Evolutionary conservation across 2,797 vertebrate genomes (phyloP).

Genomic region (Tiaroga cobitis): DNA sequence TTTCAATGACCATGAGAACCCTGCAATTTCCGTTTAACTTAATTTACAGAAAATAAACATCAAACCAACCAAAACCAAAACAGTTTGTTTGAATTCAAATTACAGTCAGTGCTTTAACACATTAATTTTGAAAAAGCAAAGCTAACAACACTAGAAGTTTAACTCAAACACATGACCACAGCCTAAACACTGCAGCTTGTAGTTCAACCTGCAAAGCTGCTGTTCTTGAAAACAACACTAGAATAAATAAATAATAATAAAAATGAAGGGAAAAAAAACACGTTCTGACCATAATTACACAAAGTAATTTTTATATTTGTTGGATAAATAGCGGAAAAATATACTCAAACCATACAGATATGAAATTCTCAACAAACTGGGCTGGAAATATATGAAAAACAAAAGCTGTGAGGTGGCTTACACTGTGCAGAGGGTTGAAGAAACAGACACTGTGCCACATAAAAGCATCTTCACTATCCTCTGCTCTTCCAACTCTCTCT

Average conservation of each 20-base stretch:
- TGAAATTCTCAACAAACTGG: not conserved
- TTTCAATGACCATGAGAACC: not conserved
- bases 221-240: not conserved
- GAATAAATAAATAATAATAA: not conserved
- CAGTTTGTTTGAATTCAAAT: not conserved
- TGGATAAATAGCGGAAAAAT: not conserved
- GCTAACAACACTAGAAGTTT: not conserved
- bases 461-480: slow-evolving; percentile 52
- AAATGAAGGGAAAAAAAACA: no score
- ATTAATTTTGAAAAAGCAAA: not conserved
- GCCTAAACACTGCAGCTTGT: slow-evolving; percentile 4
- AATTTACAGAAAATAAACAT: slow-evolving; percentile 3
- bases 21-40: not conserved
- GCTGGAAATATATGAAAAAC: not conserved
- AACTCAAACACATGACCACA: not conserved
- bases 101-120: not conserved
- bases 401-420: slow-evolving; percentile 33
- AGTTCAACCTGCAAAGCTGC: slow-evolving; percentile 17
- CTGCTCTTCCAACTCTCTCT: slow-evolving; percentile 68
- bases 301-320: not conserved
- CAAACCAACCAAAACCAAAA: not conserved
- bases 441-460: slow-evolving; percentile 61
- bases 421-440: slow-evolving; percentile 43
- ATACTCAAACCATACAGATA: not conserved
- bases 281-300: not conserved